A percentile compares a stretch with the other conserved stretches of the same genome.
Evolutionary conservation across 2,888 invertebrate genomes (phyloP).

Genomic region (Oligia fasciuncula): DNA sequence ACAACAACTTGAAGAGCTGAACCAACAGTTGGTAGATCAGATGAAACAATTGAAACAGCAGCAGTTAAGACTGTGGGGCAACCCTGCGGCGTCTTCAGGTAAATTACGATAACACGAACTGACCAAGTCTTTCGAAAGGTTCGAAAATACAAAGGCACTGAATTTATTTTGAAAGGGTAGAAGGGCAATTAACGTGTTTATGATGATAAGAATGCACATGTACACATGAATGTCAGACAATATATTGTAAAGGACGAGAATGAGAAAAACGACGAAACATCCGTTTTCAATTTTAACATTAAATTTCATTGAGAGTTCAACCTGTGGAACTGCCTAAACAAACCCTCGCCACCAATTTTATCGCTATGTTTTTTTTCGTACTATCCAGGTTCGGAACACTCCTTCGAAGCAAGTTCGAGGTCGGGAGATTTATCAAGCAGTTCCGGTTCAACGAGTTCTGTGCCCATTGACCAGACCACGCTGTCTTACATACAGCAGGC

Average conservation of each 20-base stretch:
- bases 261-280: not conserved
- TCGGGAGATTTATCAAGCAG: conserved; percentile 81
- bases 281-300: not conserved
- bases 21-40: conserved; percentile 90
- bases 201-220: not conserved
- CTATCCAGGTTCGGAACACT: conserved; percentile 83
- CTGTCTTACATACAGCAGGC: conserved; percentile 87
- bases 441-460: conserved; percentile 82
- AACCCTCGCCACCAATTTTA: not conserved
- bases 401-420: conserved; percentile 80
- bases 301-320: not conserved
- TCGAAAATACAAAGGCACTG: not conserved
- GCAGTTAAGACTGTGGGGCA: conserved; percentile 83
- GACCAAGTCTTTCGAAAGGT: not conserved
- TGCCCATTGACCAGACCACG: conserved; percentile 86
- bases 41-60: conserved; percentile 89
- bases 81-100: conserved; percentile 81
- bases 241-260: not conserved
- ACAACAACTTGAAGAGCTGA: conserved; percentile 91
- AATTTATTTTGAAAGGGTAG: not conserved
- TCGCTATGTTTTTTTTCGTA: not conserved
- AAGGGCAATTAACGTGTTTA: not conserved
- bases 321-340: not conserved
- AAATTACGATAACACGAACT: conserved; percentile 27
- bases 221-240: not conserved